These are phyloP conservation scores for Drosophila mercatorum DNA, from an alignment of 2,888 invertebrate species.

Conservation along the genomic window DNA sequence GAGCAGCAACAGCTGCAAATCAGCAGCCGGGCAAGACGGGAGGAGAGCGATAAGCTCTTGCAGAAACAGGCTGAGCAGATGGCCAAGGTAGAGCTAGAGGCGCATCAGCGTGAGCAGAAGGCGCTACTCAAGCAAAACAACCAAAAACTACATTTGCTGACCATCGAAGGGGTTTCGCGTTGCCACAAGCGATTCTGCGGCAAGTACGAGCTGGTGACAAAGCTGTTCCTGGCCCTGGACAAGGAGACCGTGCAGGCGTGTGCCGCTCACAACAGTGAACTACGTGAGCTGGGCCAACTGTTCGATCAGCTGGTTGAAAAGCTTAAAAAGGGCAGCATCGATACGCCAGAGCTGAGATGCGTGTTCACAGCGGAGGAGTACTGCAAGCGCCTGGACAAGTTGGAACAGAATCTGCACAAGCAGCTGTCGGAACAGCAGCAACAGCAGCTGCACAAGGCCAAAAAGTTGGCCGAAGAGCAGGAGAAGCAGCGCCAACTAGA, in stretches of 20 bases:
- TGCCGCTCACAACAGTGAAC: constrained; percentile 82
- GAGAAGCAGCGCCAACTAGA: constrained; percentile 43
- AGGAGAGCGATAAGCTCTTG: constrained; percentile 63
- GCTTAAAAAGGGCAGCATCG: constrained; percentile 84
- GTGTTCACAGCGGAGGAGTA: constrained; percentile 86
- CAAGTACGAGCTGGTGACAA: constrained; percentile 86
- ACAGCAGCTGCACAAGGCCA: constrained; percentile 59
- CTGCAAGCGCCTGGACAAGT: constrained; percentile 85
- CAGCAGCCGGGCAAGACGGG: constrained; percentile 46
- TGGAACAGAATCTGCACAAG: constrained; percentile 84
- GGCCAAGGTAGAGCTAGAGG: constrained; percentile 60
- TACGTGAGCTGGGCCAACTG: constrained; percentile 79
- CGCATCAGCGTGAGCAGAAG: constrained; percentile 67
- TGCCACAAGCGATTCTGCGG: constrained; percentile 86
- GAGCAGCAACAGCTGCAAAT: constrained; percentile 36
- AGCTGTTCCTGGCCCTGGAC: constrained; percentile 84
- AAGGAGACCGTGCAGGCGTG: constrained; percentile 83
- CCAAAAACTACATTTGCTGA: constrained; percentile 72
- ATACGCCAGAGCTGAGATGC: constrained; percentile 83
- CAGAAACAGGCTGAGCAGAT: constrained; percentile 73
- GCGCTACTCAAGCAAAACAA: constrained; percentile 67
- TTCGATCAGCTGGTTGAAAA: constrained; percentile 79
- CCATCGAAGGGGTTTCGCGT: constrained; percentile 86
- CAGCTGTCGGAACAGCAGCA: constrained; percentile 80
- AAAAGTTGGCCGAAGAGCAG: constrained; percentile 49